Evolutionary conservation across 2,113 vertebrate genomes (phyloP).

Genomic region (Mobula birostris): DNA sequence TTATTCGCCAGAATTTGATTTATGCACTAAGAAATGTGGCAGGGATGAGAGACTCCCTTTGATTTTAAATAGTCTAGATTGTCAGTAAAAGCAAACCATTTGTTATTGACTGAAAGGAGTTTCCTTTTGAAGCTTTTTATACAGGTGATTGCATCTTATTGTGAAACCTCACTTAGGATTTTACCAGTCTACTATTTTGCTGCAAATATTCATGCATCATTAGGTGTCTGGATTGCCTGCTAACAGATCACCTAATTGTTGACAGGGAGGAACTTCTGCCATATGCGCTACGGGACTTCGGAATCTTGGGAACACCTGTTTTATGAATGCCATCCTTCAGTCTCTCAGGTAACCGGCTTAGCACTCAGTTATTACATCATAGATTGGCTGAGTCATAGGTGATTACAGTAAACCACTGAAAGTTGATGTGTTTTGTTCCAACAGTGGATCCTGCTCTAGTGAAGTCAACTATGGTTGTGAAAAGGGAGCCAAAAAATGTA

Average conservation of each 20-base stretch:
- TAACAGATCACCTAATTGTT: constrained; percentile 33
- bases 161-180: neutral
- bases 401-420: neutral
- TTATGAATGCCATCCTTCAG: constrained; percentile 98
- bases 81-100: neutral
- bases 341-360: constrained; percentile 77
- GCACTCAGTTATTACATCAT: neutral
- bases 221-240: neutral
- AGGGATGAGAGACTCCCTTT: neutral
- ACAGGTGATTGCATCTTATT: neutral
- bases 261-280: constrained; percentile 67
- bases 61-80: neutral
- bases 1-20: neutral
- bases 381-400: neutral
- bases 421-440: neutral
- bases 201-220: neutral
- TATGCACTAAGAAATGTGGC: neutral
- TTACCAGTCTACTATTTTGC: neutral
- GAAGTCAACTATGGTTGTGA: neutral
- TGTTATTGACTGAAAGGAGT: too few relatives aligned
- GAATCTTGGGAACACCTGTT: constrained; percentile 93
- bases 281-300: constrained; percentile 84
- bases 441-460: neutral
- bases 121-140: too few relatives aligned
- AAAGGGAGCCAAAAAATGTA: neutral